Percentiles rank a stretch among this genome's conserved stretches.
Evolutionary conservation across 23 tunicate species (phyloP).

Genomic region (Trididemnum miniatum): DNA sequence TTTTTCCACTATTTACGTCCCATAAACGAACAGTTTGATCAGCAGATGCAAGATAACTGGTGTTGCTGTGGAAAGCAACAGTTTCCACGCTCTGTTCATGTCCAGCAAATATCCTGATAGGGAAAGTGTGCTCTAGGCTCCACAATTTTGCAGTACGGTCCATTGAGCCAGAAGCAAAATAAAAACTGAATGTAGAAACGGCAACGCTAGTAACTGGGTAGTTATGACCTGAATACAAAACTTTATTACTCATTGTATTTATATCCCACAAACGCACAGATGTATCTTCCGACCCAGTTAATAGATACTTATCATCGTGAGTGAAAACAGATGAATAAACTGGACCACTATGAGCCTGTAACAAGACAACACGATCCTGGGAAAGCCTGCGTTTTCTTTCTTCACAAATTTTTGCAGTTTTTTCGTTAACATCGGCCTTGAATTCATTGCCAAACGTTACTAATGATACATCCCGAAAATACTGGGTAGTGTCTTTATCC

Average conservation of each 20-base stretch:
- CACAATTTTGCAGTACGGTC: conserved; percentile 73
- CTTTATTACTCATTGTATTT: conserved; percentile 48
- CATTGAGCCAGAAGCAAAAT: conserved; percentile 80
- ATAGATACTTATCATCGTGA: conserved; percentile 55
- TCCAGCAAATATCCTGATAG: conserved; percentile 74
- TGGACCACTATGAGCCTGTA: conserved; percentile 72
- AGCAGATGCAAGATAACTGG: conserved; percentile 69
- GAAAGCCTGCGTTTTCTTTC: neutral
- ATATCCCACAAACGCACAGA: conserved; percentile 84
- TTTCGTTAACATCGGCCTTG: neutral
- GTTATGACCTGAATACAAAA: conserved; percentile 64
- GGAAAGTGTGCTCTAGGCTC: conserved; percentile 66
- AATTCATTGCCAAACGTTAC: conserved; percentile 51
- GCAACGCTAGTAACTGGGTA: conserved; percentile 64
- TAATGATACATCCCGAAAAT: conserved; percentile 18
- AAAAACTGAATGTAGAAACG: conserved; percentile 50
- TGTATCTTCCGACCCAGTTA: conserved; percentile 77
- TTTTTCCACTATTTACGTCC: conserved; percentile 78
- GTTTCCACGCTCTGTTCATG: conserved; percentile 68
- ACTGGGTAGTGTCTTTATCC: neutral
- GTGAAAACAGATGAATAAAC: conserved; percentile 61
- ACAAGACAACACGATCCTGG: neutral
- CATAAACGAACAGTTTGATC: conserved; percentile 68
- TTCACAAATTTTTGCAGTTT: neutral
- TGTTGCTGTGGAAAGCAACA: conserved; percentile 75